Evolutionary conservation across 2,888 invertebrate species (phyloP), one percentile per base, ranked within the genome.

Genomic region (Drosophila vallismaia): DNA sequence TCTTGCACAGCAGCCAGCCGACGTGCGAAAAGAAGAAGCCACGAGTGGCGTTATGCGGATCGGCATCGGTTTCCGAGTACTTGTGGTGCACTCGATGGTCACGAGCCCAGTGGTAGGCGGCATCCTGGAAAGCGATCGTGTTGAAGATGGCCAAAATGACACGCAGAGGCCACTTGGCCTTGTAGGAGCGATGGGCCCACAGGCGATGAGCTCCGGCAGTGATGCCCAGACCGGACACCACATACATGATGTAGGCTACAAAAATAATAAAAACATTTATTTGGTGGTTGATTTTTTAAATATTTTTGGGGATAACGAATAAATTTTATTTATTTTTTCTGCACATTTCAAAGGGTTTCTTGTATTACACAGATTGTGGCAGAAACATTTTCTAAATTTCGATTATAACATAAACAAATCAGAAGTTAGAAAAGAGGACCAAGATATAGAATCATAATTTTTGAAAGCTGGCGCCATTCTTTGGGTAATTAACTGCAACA

Each of bases 1-100:
- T 98, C 81, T 95, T 94, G 85, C 95, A 95, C 59, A 98, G 92
- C 71, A 99, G 93, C 99, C 99, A 99, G 66, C 99, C 99, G 82
- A 98, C 94, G 91, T 99, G 99, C 0, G 98, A 94, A 92, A 98
- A 99, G 94, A 98, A 98, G 93, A 99, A 98, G 8, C 99, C 99
- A 28, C 98, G 92, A 2, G 94, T 96, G 1, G 97, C 97, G 90
- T 98, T 97, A 91, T 98, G 97, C 0, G 98, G 98, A 92, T 98
- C 98, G 0, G 97, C 98, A 90, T 98, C 95, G 0, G 98, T 98
- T 91, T 98, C 98, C 19, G 96, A 96, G 92, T 95, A 98, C 91
- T 98, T 98, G 93, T 98, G 98, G 91, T 98, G 97, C 89, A 97
- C 95, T 80, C 96, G 93, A 92, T 96, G 95, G 89, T 96, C 96